Conservation (phyloP, 2,113 vertebrate species). For the Apodemus sylvaticus region DNA sequence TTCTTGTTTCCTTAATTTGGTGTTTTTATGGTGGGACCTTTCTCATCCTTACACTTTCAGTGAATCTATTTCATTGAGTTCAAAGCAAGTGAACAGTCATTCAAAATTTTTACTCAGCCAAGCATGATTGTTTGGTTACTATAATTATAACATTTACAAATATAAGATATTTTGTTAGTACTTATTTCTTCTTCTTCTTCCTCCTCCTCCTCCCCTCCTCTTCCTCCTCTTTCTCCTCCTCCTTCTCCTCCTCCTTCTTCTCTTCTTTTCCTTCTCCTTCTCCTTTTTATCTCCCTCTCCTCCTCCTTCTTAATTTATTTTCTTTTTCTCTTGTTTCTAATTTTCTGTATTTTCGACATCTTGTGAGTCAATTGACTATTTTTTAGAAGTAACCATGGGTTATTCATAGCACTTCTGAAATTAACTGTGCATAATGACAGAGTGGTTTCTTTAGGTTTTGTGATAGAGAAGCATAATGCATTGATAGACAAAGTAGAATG, state of each 20-base stretch:
- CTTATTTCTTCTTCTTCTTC: neutral
- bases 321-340: neutral
- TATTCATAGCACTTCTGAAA: neutral
- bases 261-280: no score
- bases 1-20: neutral
- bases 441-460: slow-evolving; percentile 11
- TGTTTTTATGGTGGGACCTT: neutral
- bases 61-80: neutral
- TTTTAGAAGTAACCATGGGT: neutral
- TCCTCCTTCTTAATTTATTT: neutral
- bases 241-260: no score
- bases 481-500: neutral
- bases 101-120: neutral
- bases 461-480: neutral
- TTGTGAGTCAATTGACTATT: neutral
- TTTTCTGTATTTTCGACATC: neutral
- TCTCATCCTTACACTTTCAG: neutral
- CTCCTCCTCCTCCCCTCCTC: no score
- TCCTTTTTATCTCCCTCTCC: no score
- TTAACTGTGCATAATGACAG: neutral
- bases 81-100: neutral
- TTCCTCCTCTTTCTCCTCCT: no score
- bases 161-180: neutral
- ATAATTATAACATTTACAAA: neutral
- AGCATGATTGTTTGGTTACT: neutral